Conservation (phyloP, 2,113 vertebrate genomes). For the Martes martes region DNA sequence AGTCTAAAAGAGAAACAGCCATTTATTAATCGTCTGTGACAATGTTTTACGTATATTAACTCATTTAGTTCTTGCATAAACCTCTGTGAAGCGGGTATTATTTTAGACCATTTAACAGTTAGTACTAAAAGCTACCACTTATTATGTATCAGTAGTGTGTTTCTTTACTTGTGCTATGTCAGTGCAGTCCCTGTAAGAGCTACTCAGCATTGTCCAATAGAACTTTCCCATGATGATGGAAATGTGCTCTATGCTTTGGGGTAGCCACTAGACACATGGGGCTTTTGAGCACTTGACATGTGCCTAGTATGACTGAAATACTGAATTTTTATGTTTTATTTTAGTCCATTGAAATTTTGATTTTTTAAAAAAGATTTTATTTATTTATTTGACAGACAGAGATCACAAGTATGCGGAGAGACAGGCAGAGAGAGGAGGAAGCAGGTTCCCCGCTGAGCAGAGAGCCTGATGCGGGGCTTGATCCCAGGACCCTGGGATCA, state of each 20-base stretch:
- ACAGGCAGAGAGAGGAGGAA: no score
- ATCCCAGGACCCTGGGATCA: no score
- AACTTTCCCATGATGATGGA: not conserved
- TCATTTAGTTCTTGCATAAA: constrained; percentile 44
- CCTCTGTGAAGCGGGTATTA: not conserved
- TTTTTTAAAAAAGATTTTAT: not conserved
- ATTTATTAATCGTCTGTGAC: not conserved
- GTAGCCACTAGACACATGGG: not conserved
- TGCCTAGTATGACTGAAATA: not conserved
- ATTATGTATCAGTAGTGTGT: not conserved
- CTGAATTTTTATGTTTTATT: constrained; percentile 26
- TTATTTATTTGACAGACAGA: no score
- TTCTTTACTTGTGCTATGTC: not conserved
- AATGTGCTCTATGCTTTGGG: not conserved
- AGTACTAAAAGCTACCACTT: not conserved
- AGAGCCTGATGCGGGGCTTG: no score
- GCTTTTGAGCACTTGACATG: not conserved
- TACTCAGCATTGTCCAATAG: not conserved
- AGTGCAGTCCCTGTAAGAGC: not conserved
- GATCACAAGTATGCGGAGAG: no score
- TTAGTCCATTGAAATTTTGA: constrained; percentile 20
- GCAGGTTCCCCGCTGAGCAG: no score
- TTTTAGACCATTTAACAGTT: not conserved
- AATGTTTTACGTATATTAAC: not conserved
- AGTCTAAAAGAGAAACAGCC: constrained; percentile 26